phyloP scores from a whole-genome alignment of 2,113 vertebrate species.

The Pelvicachromis taeniatus region DNA sequence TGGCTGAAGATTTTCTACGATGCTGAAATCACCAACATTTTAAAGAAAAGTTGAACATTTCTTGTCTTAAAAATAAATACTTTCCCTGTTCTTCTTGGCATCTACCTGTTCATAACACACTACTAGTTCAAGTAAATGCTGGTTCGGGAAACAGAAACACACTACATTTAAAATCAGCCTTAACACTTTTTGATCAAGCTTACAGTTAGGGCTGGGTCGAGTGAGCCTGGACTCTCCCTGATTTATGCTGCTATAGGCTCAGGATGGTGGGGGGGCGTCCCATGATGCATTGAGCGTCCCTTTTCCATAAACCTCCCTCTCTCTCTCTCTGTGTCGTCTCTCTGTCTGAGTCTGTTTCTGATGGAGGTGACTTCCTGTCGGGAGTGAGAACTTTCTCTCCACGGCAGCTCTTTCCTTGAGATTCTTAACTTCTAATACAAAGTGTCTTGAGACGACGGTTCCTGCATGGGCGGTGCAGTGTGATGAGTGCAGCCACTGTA shows the following conservation, averaged over 20 bases:
- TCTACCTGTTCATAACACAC: neutral
- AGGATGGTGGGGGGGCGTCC: neutral
- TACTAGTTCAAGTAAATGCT: neutral
- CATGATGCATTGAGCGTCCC: neutral
- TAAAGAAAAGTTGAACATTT: neutral
- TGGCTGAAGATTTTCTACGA: neutral
- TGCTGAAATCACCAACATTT: neutral
- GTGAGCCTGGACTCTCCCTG: neutral
- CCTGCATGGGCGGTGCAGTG: neutral
- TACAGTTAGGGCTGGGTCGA: neutral
- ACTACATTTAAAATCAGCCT: neutral
- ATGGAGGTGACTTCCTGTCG: neutral
- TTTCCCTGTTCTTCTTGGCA: neutral
- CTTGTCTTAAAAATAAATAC: neutral
- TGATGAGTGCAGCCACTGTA: neutral
- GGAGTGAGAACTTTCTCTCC: neutral
- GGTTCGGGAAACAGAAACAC: neutral
- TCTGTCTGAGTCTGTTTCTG: neutral
- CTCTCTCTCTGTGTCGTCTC: neutral
- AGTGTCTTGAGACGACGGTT: neutral
- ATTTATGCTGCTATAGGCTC: neutral
- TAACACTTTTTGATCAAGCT: neutral
- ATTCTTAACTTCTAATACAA: neutral
- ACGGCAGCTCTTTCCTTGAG: rapidly evolving
- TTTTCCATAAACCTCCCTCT: neutral